A percentile compares a stretch with the other conserved stretches of the same genome.
phyloP scores from a whole-genome alignment of 2,888 invertebrate species.

The Meandrusa payeni region DNA sequence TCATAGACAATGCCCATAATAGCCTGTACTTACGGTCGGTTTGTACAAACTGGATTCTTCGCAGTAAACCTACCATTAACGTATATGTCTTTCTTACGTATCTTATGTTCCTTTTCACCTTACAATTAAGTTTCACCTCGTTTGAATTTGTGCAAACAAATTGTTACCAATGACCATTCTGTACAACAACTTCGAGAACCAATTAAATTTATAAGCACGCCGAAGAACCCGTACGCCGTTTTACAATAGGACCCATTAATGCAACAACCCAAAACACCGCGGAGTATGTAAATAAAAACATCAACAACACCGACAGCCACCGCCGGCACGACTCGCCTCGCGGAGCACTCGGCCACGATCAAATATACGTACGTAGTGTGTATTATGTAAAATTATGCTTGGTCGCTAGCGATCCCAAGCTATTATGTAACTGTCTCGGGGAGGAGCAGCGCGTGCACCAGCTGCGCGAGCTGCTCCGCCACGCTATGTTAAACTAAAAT shows the following conservation, averaged over 20 bases:
- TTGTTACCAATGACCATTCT: constrained; percentile 48
- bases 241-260: constrained; percentile 24
- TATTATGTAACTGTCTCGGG: constrained; percentile 59
- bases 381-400: too few relatives aligned
- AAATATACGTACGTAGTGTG: constrained; percentile 47
- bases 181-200: constrained; percentile 49
- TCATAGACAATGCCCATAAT: too few relatives aligned
- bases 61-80: constrained; percentile 73
- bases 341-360: constrained; percentile 48
- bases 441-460: too few relatives aligned
- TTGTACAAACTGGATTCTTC: too few relatives aligned
- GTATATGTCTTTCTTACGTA: constrained; percentile 82
- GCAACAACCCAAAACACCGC: constrained; percentile 38
- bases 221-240: constrained; percentile 30
- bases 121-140: constrained; percentile 53
- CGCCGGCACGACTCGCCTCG: constrained; percentile 40
- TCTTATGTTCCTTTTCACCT: constrained; percentile 73
- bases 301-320: constrained; percentile 33
- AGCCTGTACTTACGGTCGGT: too few relatives aligned
- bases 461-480: constrained; percentile 49
- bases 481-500: constrained; percentile 44
- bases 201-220: constrained; percentile 2
- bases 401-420: constrained; percentile 67
- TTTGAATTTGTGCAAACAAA: constrained; percentile 74
- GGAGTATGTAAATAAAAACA: constrained; percentile 34